A percentile compares a stretch with the other conserved stretches of the same genome.
phyloP scores from a whole-genome alignment of 2,888 invertebrate species.

The Dasysyrphus tricinctus region DNA sequence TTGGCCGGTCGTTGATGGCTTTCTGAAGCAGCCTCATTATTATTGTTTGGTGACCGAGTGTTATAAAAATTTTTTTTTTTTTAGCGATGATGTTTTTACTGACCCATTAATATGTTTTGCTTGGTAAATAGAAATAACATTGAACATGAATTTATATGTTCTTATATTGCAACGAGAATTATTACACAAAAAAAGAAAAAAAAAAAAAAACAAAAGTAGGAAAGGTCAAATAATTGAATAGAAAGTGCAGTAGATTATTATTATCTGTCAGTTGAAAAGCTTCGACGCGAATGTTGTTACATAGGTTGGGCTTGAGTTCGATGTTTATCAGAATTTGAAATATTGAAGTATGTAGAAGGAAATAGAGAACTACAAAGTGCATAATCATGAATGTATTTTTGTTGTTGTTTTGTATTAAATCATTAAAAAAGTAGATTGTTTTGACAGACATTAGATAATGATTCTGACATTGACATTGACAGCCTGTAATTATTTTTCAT shows the following conservation, averaged over 20 bases:
- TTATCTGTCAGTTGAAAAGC: constrained; percentile 27
- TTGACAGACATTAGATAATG: constrained; percentile 7
- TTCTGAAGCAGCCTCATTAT: constrained; percentile 35
- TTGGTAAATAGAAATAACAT: constrained; percentile 57
- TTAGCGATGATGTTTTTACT: constrained; percentile 11
- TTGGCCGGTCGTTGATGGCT: constrained; percentile 1
- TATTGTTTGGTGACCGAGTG: constrained; percentile 51
- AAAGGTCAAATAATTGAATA: constrained; percentile 4
- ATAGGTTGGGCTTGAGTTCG: not conserved
- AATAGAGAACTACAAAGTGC: not conserved
- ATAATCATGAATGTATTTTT: not conserved
- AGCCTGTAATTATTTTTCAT: not conserved
- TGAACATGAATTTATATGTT: constrained; percentile 54
- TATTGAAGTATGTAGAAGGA: not conserved
- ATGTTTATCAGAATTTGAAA: not conserved
- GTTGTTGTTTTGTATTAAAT: not conserved
- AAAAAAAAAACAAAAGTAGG: not conserved
- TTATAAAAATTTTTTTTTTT: not conserved
- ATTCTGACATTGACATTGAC: not conserved
- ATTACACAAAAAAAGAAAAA: not conserved
- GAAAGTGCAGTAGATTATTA: constrained; percentile 14
- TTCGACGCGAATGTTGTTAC: not conserved
- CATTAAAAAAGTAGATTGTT: not conserved
- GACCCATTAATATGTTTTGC: constrained; percentile 45
- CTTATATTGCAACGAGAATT: constrained; percentile 16